Conservation (phyloP, 1,140 invertebrate genomes). For the Subanguina moxae region DNA sequence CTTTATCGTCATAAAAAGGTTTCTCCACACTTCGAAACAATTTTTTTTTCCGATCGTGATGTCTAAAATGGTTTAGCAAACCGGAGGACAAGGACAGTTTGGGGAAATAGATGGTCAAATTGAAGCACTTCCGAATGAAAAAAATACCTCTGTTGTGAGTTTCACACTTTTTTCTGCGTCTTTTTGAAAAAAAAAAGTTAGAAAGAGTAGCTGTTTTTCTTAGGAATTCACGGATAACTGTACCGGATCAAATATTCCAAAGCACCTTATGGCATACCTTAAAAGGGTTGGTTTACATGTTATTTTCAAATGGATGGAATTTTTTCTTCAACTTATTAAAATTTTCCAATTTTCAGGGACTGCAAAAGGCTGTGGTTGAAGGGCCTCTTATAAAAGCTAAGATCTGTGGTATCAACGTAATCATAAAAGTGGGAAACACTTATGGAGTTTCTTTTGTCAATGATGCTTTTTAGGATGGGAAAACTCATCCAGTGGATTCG, state of each 20-base stretch:
- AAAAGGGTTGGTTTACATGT: conserved; percentile 66
- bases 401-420: conserved; percentile 53
- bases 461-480: conserved; percentile 18
- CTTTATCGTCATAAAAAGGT: conserved; percentile 87
- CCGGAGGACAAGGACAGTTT: conserved; percentile 90
- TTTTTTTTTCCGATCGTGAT: no score
- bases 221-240: conserved; percentile 84
- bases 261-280: conserved; percentile 82
- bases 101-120: conserved; percentile 81
- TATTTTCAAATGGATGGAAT: no score
- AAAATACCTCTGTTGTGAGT: conserved; percentile 61
- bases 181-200: no score
- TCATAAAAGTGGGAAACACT: conserved; percentile 21
- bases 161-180: no score
- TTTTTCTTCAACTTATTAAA: no score
- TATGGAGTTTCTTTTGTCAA: no score
- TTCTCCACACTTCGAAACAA: no score
- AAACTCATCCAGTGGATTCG: conserved; percentile 48
- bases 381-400: conserved; percentile 53
- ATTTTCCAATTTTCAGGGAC: conserved; percentile 26
- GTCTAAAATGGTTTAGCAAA: conserved; percentile 76
- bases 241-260: conserved; percentile 88
- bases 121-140: conserved; percentile 64
- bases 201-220: no score
- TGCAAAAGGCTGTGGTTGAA: conserved; percentile 52